A percentile compares a stretch with the other conserved stretches of the same genome.
Conservation (phyloP, 2,888 invertebrate genomes). For the Ditula angustiorana region DNA sequence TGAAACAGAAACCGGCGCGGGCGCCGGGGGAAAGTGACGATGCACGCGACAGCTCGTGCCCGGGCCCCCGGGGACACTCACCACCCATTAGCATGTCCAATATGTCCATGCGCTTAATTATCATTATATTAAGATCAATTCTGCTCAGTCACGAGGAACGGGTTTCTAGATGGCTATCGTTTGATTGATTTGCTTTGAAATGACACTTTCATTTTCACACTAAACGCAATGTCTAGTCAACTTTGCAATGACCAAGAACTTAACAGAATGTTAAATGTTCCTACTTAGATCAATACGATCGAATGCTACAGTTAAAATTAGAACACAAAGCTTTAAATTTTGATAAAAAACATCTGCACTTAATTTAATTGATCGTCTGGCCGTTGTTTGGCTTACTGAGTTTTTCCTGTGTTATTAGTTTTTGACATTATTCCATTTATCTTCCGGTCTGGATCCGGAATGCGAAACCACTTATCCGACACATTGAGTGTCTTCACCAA, state of each 20-base stretch:
- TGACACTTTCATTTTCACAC: conserved; percentile 29
- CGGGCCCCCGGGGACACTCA: conserved; percentile 50
- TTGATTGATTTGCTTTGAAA: conserved; percentile 19
- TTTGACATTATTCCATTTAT: background rate
- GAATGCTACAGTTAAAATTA: background rate
- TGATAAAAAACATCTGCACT: background rate
- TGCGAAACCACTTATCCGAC: conserved; percentile 8
- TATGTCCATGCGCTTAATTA: conserved; percentile 43
- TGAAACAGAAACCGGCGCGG: conserved; percentile 70
- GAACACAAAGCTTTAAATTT: background rate
- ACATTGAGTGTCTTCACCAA: background rate
- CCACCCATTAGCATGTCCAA: conserved; percentile 59
- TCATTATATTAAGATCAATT: conserved; percentile 36
- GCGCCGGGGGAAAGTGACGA: conserved; percentile 74
- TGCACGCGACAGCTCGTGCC: conserved; percentile 72
- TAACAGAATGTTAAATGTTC: too few relatives aligned
- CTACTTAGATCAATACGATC: background rate
- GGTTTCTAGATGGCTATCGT: conserved; percentile 39
- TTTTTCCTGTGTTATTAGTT: background rate
- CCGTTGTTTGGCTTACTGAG: background rate
- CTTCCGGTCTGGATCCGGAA: background rate
- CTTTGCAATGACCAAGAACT: background rate
- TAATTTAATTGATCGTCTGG: background rate
- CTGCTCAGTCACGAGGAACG: conserved; percentile 36
- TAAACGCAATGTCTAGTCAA: background rate